Evolutionary conservation across 1,140 invertebrate species (phyloP), one percentile per base, ranked within the genome.

Genomic region (Drosophila pectinifera): DNA sequence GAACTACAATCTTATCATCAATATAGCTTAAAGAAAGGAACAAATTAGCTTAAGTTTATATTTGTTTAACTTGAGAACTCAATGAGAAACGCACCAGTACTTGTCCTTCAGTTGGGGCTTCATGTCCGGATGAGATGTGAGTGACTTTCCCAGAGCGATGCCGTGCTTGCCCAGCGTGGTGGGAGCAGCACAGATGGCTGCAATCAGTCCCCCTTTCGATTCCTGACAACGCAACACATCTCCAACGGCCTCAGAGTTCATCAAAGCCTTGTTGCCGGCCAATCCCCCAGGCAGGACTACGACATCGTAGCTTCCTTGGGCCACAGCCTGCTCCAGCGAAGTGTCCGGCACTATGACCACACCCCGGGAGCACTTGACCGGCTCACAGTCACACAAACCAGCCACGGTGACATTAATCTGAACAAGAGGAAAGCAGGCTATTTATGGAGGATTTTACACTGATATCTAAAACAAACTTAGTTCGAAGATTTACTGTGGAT

Each of bases 121-220:
- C 39, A 97, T 95, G 7, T 94, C 93, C 6, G 98, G 98, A 93
- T 99, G 97, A 4, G 96, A 98, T 2, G 98, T 99, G 0, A 99
- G 76, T 14, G 93, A 93, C 80, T 97, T 98, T 34, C 96, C 97
- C 56, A 94, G 92, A 4, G 93, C 95, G 76, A 99, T 96, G n/a
- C 95, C 95, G 93, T 99, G 98, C 10, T 95, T 94, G 78, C 95
- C 95, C n/a, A 99, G 93, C 1, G 96, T 98, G 14, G 96, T 97
- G 2, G 98, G 98, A 26, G 96, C 96, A 94, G 98, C 98, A 94
- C 98, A 98, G 73, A 98, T 99, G 13, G 98, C 98, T 48, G 97
- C 98, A 74, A 99, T 95, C 10, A 97, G 90, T 73, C 94, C 93
- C 0, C 95, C 95, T 73, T 92, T 91, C 0, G 93, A 93, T 91